These are phyloP conservation scores for Podarcis lilfordi DNA, from an alignment of 2,797 vertebrate genomes.

Conservation along the genomic window DNA sequence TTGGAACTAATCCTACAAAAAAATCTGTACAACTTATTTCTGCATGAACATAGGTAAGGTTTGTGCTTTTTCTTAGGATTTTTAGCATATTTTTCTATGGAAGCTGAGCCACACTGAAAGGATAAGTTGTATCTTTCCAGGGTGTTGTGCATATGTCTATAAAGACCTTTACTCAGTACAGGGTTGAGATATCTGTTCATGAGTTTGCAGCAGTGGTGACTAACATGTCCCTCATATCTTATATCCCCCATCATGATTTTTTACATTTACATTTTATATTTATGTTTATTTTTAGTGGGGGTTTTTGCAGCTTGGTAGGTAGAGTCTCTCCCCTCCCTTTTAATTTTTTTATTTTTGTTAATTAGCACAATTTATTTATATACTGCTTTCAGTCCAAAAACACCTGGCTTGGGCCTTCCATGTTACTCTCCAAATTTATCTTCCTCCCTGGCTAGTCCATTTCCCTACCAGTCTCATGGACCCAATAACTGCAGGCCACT, in stretches of 20 bases:
- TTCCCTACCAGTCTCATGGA: neutral
- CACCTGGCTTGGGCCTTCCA: neutral
- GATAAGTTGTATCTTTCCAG: neutral
- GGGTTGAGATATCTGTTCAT: neutral
- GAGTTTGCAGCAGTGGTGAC: neutral
- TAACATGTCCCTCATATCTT: neutral
- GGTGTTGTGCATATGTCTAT: neutral
- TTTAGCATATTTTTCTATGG: neutral
- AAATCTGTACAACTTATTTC: neutral
- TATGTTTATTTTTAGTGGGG: neutral
- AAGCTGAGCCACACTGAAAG: neutral
- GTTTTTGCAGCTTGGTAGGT: neutral
- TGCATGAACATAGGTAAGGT: neutral
- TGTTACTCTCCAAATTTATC: neutral
- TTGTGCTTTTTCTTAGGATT: neutral
- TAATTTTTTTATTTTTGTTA: no score
- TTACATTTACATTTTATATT: neutral
- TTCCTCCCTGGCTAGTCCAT: neutral
- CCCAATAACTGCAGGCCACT: no score
- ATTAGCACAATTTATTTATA: no score
- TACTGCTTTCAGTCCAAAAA: no score
- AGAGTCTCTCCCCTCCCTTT: neutral
- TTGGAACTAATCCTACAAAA: neutral
- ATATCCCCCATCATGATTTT: neutral
- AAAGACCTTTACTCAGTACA: neutral